phyloP scores from a whole-genome alignment of 2,113 vertebrate genomes.

The Alethe castanea region DNA sequence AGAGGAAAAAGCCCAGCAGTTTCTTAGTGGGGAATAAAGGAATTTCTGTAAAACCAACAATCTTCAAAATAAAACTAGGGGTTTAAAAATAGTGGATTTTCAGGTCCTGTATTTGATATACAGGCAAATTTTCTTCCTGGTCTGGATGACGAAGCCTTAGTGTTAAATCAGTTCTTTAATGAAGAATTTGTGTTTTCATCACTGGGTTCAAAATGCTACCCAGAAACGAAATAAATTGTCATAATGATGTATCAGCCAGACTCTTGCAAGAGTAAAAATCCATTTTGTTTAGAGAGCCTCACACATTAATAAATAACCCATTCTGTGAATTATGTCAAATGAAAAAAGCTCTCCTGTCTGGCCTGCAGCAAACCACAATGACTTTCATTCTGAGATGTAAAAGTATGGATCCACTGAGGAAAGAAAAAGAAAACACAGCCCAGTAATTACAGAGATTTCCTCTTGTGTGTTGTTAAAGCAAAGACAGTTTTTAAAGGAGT shows the following conservation, averaged over 20 bases:
- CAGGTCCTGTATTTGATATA: background rate
- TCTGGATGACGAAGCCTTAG: background rate
- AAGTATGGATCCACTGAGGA: constrained; percentile 22
- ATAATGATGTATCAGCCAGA: constrained; percentile 9
- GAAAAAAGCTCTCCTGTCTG: constrained; percentile 15
- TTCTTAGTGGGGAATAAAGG: background rate
- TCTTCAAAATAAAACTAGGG: background rate
- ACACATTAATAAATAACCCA: constrained; percentile 53
- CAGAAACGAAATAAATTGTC: constrained; percentile 13
- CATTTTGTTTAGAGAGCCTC: constrained; percentile 43
- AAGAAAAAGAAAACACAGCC: background rate
- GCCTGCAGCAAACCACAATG: constrained; percentile 18
- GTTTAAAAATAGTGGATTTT: background rate
- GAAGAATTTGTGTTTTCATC: background rate
- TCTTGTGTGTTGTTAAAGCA: background rate
- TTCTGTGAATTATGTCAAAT: constrained; percentile 36
- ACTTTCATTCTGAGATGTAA: background rate
- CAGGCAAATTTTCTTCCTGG: background rate
- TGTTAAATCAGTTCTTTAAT: background rate
- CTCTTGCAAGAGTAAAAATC: constrained; percentile 3
- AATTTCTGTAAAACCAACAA: background rate
- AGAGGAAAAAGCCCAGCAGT: background rate
- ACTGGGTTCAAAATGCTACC: background rate
- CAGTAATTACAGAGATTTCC: constrained; percentile 21
- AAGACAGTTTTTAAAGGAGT: background rate